Conservation (phyloP, 2,797 vertebrate species). For the Diplodus sargus region DNA sequence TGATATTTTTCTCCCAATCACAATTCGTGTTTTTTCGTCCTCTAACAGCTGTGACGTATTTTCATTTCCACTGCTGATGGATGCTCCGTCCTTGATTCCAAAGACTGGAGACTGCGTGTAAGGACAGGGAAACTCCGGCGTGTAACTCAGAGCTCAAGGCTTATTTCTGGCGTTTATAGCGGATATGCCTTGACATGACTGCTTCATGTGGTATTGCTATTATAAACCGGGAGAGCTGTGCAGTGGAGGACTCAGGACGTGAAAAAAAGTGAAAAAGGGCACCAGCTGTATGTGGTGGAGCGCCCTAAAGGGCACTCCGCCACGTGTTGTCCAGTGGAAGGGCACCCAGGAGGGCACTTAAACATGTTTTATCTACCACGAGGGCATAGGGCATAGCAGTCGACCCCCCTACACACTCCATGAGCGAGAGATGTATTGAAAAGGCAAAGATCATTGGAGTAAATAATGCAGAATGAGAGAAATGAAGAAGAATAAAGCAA, state of each 20-base stretch:
- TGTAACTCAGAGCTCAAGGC: neutral
- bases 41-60: neutral
- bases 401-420: no score
- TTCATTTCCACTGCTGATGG: neutral
- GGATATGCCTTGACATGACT: neutral
- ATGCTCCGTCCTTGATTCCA: neutral
- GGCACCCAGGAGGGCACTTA: no score
- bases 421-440: no score
- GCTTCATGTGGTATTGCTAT: neutral
- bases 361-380: neutral
- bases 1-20: neutral
- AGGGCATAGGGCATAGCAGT: no score
- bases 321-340: no score
- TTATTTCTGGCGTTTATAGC: neutral
- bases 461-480: neutral
- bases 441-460: neutral
- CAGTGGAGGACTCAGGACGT: neutral
- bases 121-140: neutral
- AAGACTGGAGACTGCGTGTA: neutral
- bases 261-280: no score
- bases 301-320: no score
- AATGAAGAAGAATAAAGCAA: neutral
- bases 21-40: neutral
- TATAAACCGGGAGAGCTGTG: neutral
- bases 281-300: no score